Conservation (phyloP, 2,888 invertebrate genomes). For the Aleiodes alternator region DNA sequence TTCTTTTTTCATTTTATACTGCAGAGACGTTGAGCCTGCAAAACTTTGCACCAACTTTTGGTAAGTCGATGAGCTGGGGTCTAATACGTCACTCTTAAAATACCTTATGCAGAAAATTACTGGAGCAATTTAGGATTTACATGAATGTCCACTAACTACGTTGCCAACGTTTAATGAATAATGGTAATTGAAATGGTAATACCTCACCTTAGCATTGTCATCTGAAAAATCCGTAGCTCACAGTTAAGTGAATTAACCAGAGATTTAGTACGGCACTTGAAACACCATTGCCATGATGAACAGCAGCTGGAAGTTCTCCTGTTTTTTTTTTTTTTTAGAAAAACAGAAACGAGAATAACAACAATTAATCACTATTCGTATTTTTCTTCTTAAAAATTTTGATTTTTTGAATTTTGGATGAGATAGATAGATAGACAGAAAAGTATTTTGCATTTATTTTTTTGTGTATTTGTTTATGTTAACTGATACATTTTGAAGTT, state of each 20-base stretch:
- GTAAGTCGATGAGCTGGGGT: slow-evolving; percentile 63
- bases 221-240: slow-evolving; percentile 74
- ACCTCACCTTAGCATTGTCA: slow-evolving; percentile 73
- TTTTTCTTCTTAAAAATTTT: too few species aligned
- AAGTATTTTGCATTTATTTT: neutral
- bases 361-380: neutral
- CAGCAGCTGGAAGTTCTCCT: slow-evolving; percentile 75
- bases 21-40: slow-evolving; percentile 62
- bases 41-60: slow-evolving; percentile 56
- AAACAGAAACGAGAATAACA: slow-evolving; percentile 48
- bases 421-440: neutral
- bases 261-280: slow-evolving; percentile 73
- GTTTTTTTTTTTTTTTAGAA: slow-evolving; percentile 54
- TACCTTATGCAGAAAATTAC: slow-evolving; percentile 1
- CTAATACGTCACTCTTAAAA: too few species aligned
- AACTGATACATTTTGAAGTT: slow-evolving; percentile 32
- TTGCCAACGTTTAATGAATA: neutral
- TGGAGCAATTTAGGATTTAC: neutral
- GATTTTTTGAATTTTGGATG: neutral
- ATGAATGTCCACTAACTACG: neutral
- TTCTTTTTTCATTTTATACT: slow-evolving; percentile 27
- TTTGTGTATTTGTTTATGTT: slow-evolving; percentile 22
- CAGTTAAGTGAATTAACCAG: slow-evolving; percentile 72
- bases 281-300: slow-evolving; percentile 74
- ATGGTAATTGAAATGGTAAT: slow-evolving; percentile 3